Base-by-base conservation (phyloP, 2,797 vertebrate genomes). In the Lateolabrax maculatus region DNA sequence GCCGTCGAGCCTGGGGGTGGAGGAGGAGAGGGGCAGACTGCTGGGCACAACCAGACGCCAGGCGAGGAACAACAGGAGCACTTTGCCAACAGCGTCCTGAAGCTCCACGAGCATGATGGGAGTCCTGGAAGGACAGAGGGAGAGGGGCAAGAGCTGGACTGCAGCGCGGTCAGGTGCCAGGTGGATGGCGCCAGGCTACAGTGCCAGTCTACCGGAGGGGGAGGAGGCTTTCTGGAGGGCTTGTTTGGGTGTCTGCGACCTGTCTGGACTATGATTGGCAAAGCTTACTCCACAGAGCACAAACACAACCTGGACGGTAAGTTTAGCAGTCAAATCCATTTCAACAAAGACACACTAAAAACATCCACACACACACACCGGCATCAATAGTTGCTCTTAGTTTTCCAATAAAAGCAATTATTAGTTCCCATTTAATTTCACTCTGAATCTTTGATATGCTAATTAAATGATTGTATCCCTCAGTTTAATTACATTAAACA, bases 181-280 rank as follows among this genome's bases (percentile, higher is more conserved):
- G 83, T 90, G n/a, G 88, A 90, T 79, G 90, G 93, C 84, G 86
- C 96, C 93, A 55, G 96, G 93, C 66, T 97, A 90, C 90, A 97
- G 95, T 83, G 94, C 95, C 87, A 94, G 95, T 90, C 97, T 56
- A 94, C 95, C 41, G 95, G 97, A 92, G 94, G 95, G 82, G 93
- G 95, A 77, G 96, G 96, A 19, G 97, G 97, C 5, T 98, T 99
- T 90, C 95, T 98, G 79, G 97, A 98, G 89, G 98, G 98, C 53
- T 94, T 99, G 56, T 98, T 99, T 82, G 97, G 97, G 41, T 99
- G 98, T 91, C 94, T 99, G 48, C 96, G 96, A 63, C 98, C 98
- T 3, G 98, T 99, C 77, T 98, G 97, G 98, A 98, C 96, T 69
- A 98, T 99, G 97, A 97, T 99, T 23, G 98, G 98, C 89, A 98